phyloP scores from a whole-genome alignment of 1,140 invertebrate genomes.

The Sogatella furcifera region DNA sequence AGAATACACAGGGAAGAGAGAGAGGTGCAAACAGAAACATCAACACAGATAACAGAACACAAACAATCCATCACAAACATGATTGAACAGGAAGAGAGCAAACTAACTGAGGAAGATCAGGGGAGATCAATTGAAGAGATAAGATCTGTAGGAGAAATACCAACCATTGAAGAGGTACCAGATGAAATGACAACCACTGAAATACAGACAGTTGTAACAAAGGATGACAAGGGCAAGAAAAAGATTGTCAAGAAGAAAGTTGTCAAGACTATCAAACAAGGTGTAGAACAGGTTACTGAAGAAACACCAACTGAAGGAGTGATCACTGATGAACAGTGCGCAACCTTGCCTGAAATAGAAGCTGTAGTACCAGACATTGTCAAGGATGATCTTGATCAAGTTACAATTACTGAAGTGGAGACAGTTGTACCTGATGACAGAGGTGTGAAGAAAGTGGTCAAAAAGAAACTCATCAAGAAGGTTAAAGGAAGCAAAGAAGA shows the following conservation, averaged over 20 bases:
- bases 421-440: too few species aligned
- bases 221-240: conserved; percentile 2
- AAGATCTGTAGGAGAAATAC: background rate
- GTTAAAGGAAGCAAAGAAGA: conserved; percentile 17
- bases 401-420: conserved; percentile 18
- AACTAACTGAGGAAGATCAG: conserved; percentile 17
- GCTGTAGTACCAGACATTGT: conserved; percentile 8
- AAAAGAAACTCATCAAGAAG: conserved; percentile 12
- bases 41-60: background rate
- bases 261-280: conserved; percentile 17
- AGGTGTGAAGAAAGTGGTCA: too few species aligned
- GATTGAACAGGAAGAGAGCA: too few species aligned
- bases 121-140: conserved; percentile 9
- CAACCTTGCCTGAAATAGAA: conserved; percentile 14
- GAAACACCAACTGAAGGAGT: conserved; percentile 14
- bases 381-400: conserved; percentile 7
- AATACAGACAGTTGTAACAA: conserved; percentile 10
- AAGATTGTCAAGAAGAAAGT: conserved; percentile 26
- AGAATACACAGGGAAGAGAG: conserved; percentile 8
- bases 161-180: conserved; percentile 15
- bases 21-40: conserved; percentile 4
- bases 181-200: conserved; percentile 26
- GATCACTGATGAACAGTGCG: conserved; percentile 15
- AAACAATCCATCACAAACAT: too few species aligned
- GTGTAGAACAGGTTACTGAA: conserved; percentile 13